Percentiles rank a stretch among this genome's conserved stretches.
These are phyloP conservation scores for Uromys caudimaculatus DNA, from an alignment of 2,797 vertebrate genomes.

Conservation along the genomic window DNA sequence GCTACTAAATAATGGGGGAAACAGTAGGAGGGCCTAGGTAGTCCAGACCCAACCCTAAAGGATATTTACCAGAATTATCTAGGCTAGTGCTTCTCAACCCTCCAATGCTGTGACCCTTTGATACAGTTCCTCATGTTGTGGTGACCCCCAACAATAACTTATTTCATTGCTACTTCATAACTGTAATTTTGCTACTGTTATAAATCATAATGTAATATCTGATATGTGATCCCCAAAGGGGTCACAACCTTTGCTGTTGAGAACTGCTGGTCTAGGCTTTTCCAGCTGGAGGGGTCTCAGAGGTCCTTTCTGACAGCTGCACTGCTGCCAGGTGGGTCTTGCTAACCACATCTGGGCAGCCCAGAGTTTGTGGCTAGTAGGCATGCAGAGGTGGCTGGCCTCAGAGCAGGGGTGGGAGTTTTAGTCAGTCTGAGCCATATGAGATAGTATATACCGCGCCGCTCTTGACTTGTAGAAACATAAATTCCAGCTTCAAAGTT, in stretches of 20 bases:
- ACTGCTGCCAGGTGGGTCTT: neutral
- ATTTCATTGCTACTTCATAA: neutral
- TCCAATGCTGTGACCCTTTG: neutral
- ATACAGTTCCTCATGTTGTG: neutral
- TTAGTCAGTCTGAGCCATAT: neutral
- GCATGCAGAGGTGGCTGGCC: neutral
- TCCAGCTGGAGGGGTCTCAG: neutral
- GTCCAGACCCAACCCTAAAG: neutral
- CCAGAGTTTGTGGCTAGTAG: neutral
- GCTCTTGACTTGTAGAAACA: neutral
- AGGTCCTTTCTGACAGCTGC: neutral
- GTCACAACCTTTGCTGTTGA: neutral
- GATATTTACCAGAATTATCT: neutral
- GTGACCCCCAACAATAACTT: neutral
- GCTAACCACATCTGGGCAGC: neutral
- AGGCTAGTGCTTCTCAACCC: neutral
- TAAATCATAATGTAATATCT: neutral
- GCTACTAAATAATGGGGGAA: neutral
- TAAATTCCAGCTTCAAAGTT: neutral
- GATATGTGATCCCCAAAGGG: neutral
- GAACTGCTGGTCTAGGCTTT: neutral
- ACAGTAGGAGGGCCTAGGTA: conserved; percentile 41
- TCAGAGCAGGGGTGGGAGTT: neutral
- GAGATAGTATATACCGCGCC: too few species aligned
- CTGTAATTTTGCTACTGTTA: neutral